Evolutionary conservation across 2,797 vertebrate genomes (phyloP).

Genomic region (Galagoides demidoff): DNA sequence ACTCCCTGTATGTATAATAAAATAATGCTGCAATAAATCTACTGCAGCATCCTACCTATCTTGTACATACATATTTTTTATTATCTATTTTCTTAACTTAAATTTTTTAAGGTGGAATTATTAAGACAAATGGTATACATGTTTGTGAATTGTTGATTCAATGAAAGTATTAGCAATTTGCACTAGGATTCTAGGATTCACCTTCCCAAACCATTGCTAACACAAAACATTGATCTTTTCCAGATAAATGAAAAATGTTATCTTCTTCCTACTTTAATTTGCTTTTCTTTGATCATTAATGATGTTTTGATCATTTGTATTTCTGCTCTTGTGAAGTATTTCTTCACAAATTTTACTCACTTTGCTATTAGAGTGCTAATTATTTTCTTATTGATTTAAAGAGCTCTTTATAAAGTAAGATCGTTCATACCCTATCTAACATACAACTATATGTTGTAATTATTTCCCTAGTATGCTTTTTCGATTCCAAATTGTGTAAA

Average conservation of each 20-base stretch:
- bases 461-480: neutral
- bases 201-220: neutral
- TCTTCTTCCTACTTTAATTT: neutral
- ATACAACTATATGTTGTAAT: neutral
- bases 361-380: neutral
- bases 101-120: neutral
- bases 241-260: neutral
- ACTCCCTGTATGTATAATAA: neutral
- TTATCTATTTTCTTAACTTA: neutral
- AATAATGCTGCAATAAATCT: slow-evolving; percentile 48
- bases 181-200: neutral
- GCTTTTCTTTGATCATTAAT: slow-evolving; percentile 7
- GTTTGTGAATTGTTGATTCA: slow-evolving; percentile 12
- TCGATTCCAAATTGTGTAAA: slow-evolving; percentile 38
- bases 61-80: slow-evolving; percentile 25
- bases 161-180: neutral
- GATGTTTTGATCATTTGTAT: neutral
- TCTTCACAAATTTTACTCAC: neutral
- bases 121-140: neutral
- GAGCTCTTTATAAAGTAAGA: neutral
- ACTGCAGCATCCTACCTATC: neutral
- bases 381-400: slow-evolving; percentile 38
- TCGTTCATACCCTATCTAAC: neutral
- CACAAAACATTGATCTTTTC: slow-evolving; percentile 12
- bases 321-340: neutral